A percentile compares a stretch with the other conserved stretches of the same genome.
These are phyloP conservation scores for Ruditapes philippinarum DNA, from an alignment of 1,140 invertebrate genomes.

Conservation along the genomic window DNA sequence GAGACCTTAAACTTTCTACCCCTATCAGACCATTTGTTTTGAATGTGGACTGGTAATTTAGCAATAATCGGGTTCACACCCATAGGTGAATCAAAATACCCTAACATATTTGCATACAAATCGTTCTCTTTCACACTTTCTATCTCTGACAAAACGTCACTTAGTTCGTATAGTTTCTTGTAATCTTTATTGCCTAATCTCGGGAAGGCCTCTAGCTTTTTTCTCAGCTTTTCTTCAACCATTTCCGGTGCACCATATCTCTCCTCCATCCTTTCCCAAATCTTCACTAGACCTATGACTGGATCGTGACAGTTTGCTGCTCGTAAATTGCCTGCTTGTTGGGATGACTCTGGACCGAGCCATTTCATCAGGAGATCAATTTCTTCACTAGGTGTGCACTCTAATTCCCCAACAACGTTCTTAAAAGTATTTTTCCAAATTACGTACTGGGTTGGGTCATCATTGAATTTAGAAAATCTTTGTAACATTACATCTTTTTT, in stretches of 20 bases:
- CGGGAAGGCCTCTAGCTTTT: background rate
- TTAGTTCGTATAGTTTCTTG: slow-evolving; percentile 20
- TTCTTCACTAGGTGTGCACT: background rate
- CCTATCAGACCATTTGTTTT: too few species aligned
- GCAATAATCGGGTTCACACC: slow-evolving; percentile 18
- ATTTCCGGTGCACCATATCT: slow-evolving; percentile 48
- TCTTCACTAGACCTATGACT: background rate
- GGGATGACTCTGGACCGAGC: slow-evolving; percentile 11
- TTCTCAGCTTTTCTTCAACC: slow-evolving; percentile 41
- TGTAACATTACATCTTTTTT: slow-evolving; percentile 33
- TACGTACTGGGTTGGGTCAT: background rate
- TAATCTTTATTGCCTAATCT: slow-evolving; percentile 3
- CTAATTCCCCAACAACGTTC: background rate
- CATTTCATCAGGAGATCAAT: slow-evolving; percentile 49
- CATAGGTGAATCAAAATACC: slow-evolving; percentile 43
- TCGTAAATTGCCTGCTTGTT: slow-evolving; percentile 44
- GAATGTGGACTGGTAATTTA: too few species aligned
- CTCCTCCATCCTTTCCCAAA: slow-evolving; percentile 62
- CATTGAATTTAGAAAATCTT: background rate
- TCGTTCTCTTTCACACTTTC: slow-evolving; percentile 47
- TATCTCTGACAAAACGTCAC: slow-evolving; percentile 50
- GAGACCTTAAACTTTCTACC: too few species aligned
- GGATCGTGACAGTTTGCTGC: slow-evolving; percentile 54
- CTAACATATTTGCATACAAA: background rate
- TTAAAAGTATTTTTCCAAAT: background rate